phyloP scores from a whole-genome alignment of 2,888 invertebrate species.

The Aphidius colemani region DNA sequence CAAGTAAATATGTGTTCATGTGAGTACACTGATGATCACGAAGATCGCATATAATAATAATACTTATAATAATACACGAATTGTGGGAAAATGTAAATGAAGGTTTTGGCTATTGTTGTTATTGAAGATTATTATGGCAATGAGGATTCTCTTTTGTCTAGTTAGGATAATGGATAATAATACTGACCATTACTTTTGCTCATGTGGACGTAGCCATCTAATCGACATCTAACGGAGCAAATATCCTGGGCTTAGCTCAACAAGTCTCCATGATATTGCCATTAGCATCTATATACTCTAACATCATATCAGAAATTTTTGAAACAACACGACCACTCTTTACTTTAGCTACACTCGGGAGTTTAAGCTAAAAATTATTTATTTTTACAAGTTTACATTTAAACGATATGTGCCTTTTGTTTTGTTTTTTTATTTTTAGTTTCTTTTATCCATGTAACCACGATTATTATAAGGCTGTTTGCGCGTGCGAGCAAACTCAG shows the following conservation, averaged over 20 bases:
- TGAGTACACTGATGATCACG: too few species aligned
- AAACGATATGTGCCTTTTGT: neutral
- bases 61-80: neutral
- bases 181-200: neutral
- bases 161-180: constrained; percentile 2
- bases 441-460: constrained; percentile 15
- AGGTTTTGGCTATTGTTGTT: neutral
- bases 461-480: constrained; percentile 27
- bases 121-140: neutral
- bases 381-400: too few species aligned
- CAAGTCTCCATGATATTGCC: constrained; percentile 1
- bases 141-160: neutral
- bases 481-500: constrained; percentile 29
- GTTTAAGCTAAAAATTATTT: too few species aligned
- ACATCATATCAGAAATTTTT: too few species aligned
- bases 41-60: too few species aligned
- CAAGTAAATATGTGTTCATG: too few species aligned
- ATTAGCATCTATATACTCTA: too few species aligned
- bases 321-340: too few species aligned
- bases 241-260: constrained; percentile 5
- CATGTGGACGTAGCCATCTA: constrained; percentile 6
- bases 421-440: neutral
- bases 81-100: constrained; percentile 7
- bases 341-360: too few species aligned
- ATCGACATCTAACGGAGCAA: constrained; percentile 31